These are phyloP conservation scores for Aeoliscus strigatus DNA, from an alignment of 2,797 vertebrate species.

Conservation along the genomic window DNA sequence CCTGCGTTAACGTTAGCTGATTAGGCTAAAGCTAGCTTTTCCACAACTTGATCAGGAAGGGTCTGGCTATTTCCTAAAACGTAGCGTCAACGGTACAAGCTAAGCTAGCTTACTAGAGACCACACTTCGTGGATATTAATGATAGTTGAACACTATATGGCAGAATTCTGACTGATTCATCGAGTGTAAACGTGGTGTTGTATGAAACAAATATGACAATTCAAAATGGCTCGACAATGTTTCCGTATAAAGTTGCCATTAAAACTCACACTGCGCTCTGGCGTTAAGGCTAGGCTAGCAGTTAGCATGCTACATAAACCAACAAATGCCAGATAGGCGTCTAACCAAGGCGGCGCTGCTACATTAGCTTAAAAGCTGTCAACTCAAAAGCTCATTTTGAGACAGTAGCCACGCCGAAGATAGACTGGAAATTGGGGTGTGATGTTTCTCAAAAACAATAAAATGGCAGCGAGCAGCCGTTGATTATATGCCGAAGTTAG, in stretches of 20 bases:
- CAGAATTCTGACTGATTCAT: accelerated
- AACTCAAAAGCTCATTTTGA: slow-evolving; percentile 19
- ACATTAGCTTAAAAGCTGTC: slow-evolving; percentile 59
- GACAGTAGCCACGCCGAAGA: slow-evolving; percentile 3
- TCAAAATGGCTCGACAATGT: not conserved
- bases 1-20: slow-evolving; percentile 36
- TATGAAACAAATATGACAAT: accelerated
- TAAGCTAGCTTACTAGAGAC: slow-evolving; percentile 28
- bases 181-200: accelerated
- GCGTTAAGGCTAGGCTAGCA: slow-evolving; percentile 39
- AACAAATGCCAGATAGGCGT: slow-evolving; percentile 30
- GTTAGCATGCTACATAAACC: slow-evolving; percentile 41
- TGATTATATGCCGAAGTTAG: not conserved
- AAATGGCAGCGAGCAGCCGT: not conserved
- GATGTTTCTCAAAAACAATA: not conserved
- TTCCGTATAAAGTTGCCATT: not conserved
- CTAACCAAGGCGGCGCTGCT: slow-evolving; percentile 27
- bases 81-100: slow-evolving; percentile 31
- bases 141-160: not conserved
- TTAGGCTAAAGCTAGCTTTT: slow-evolving; percentile 31
- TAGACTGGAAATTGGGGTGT: not conserved
- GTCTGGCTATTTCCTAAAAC: slow-evolving; percentile 56
- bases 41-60: slow-evolving; percentile 43
- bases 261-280: slow-evolving; percentile 18
- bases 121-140: slow-evolving; percentile 14